Evolutionary conservation across 2,888 invertebrate species (phyloP).

Genomic region (Caenorhabditis drosophilae): DNA sequence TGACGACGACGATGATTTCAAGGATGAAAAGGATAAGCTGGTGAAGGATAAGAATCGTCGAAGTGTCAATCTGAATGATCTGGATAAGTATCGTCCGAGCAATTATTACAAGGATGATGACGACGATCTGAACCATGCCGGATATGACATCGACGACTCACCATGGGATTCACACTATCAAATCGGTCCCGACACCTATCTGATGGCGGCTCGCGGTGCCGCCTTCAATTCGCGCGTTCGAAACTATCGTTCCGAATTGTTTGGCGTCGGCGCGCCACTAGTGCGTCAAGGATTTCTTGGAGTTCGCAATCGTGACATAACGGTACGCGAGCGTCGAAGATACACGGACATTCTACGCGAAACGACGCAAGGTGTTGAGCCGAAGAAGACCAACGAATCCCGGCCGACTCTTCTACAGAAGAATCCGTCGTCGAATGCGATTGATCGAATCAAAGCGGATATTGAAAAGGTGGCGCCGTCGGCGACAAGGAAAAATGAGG

Average conservation of each 20-base stretch:
- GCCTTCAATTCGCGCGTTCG: constrained; percentile 80
- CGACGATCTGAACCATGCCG: constrained; percentile 45
- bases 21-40: constrained; percentile 55
- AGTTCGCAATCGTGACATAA: constrained; percentile 64
- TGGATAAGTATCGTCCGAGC: constrained; percentile 54
- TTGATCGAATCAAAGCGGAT: constrained; percentile 55
- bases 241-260: constrained; percentile 61
- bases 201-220: constrained; percentile 89
- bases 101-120: constrained; percentile 63
- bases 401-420: constrained; percentile 34
- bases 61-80: constrained; percentile 41
- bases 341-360: constrained; percentile 57
- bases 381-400: constrained; percentile 39
- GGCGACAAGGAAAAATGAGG: constrained; percentile 55
- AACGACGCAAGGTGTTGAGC: constrained; percentile 36
- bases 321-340: constrained; percentile 65
- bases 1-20: constrained; percentile 46
- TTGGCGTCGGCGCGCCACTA: constrained; percentile 63
- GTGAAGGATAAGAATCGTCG: constrained; percentile 53
- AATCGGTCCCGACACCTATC: constrained; percentile 92
- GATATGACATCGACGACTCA: constrained; percentile 65
- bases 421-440: constrained; percentile 37
- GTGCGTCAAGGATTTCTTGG: constrained; percentile 65
- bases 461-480: constrained; percentile 54
- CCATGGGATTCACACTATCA: constrained; percentile 74